A percentile compares a stretch with the other conserved stretches of the same genome.
Conservation (phyloP, 1,140 invertebrate species). For the Drosophila sp. region DNA sequence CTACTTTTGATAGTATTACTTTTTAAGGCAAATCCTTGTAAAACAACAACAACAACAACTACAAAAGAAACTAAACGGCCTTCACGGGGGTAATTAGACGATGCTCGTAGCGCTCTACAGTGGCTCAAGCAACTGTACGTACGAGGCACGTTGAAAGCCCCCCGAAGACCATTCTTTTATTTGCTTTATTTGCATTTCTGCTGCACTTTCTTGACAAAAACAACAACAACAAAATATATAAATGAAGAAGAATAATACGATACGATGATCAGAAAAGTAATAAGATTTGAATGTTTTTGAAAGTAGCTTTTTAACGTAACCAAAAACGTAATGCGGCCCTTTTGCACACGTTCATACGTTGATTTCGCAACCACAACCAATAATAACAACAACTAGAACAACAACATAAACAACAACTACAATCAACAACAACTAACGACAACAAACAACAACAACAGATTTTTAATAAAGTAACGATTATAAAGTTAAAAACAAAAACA, state of each 20-base stretch:
- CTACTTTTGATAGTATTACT: conserved; percentile 81
- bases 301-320: conserved; percentile 23
- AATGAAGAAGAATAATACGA: conserved; percentile 21
- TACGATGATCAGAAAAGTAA: conserved; percentile 9
- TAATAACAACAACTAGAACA: conserved; percentile 43
- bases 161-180: conserved; percentile 72
- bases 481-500: conserved; percentile 52
- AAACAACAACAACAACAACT: conserved; percentile 75
- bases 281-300: conserved; percentile 37
- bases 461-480: conserved; percentile 47
- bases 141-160: conserved; percentile 8
- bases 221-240: conserved; percentile 20
- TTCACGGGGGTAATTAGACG: neutral
- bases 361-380: conserved; percentile 35
- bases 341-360: conserved; percentile 61
- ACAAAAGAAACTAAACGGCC: conserved; percentile 46
- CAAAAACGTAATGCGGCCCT: conserved; percentile 52
- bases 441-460: conserved; percentile 57
- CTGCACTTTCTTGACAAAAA: conserved; percentile 69
- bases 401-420: conserved; percentile 27
- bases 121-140: no score
- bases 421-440: conserved; percentile 36
- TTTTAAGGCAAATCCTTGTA: conserved; percentile 76
- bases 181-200: conserved; percentile 78
- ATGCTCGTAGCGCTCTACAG: no score